Conservation (phyloP, 2,797 vertebrate species). For the Loris lydekkerianus region DNA sequence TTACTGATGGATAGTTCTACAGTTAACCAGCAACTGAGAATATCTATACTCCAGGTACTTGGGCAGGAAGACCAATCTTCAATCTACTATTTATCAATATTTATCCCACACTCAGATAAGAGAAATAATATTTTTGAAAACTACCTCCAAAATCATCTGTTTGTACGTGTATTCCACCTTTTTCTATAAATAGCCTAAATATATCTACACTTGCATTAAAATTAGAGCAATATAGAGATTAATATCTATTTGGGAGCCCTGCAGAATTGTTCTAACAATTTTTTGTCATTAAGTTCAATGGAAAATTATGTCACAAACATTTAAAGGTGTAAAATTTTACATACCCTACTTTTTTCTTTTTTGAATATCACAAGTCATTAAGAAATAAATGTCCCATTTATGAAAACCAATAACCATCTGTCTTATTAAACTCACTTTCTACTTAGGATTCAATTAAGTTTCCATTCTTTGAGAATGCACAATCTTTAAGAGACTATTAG, state of each 20-base stretch:
- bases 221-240: constrained; percentile 4
- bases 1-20: not conserved
- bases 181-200: not conserved
- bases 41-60: not conserved
- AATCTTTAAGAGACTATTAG: constrained; percentile 11
- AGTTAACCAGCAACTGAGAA: not conserved
- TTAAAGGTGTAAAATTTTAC: constrained; percentile 51
- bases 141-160: not conserved
- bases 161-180: not conserved
- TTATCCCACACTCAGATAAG: constrained; percentile 1
- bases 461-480: not conserved
- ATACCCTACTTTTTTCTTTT: not conserved
- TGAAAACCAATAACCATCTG: not conserved
- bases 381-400: not conserved
- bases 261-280: constrained; percentile 28
- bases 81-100: constrained; percentile 4
- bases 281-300: constrained; percentile 24
- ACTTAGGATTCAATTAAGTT: not conserved
- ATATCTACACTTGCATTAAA: not conserved
- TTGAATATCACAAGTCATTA: not conserved
- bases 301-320: constrained; percentile 41
- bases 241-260: not conserved
- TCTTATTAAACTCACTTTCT: not conserved
- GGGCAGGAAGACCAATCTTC: not conserved
- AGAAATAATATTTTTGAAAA: constrained; percentile 22